Base-by-base conservation (phyloP, 2,888 invertebrate species). In the Caenorhabditis becei region DNA sequence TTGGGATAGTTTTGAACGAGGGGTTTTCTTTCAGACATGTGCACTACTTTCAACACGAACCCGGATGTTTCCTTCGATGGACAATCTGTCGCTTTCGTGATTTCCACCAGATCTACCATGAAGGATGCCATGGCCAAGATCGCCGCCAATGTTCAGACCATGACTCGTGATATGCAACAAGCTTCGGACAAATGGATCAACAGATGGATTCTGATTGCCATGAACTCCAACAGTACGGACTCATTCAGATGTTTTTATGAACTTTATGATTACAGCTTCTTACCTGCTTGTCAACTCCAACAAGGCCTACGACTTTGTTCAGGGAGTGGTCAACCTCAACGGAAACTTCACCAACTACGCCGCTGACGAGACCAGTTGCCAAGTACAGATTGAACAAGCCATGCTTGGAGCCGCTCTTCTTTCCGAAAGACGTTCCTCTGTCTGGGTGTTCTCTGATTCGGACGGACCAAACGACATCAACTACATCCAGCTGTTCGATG, bases 381-480 rank as follows among this genome's bases (percentile, higher is more conserved):
- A 74, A 10, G 81, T 87, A 1, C 82, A 80, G 49, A 51, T 88
- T 18, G 84, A 86, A 67, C 41, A 67, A 14, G 88, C 79, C 8
- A 79, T 88, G 67, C 74, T 70, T 24, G 51, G 65, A 49, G 88
- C 84, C 0, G 67, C 83, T 8, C 56, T 75, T 1, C 54, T 74
- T 1, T 84, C 88, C 1, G 72, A 79, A 23, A 79, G 53, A 37
- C 77, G 83, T 24, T 88, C 88, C 11, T 70, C 69, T n/a, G 75
- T 89, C 44, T 89, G 84, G 79, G 82, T 87, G 11, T 89, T 88
- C 70, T 24, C 87, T 49, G 88, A 89, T 63, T 85, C 88, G 10
- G 81, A 84, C 24, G 86, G 82, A 18, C 78, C 80, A 26, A 77
- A 80, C 59, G 75, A 66, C 18, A 20, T 35, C 0, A 67, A 37